Evolutionary conservation across 1,140 invertebrate genomes (phyloP).

Genomic region (Caenorhabditis latens): DNA sequence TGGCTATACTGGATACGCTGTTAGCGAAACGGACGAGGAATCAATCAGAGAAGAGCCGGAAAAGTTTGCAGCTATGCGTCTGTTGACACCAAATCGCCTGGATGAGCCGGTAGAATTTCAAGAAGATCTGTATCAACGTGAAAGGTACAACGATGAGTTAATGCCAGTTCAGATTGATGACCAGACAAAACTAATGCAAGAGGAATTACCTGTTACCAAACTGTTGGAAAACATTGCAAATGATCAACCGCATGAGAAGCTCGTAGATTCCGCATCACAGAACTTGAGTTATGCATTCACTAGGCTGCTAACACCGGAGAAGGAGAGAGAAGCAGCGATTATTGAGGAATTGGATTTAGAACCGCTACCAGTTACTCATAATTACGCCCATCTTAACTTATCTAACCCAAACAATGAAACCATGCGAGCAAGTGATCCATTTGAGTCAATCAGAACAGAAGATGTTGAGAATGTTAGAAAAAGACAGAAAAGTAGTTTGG

Average conservation of each 20-base stretch:
- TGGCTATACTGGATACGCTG: background rate
- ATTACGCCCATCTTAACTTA: background rate
- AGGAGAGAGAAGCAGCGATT: background rate
- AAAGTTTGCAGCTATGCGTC: background rate
- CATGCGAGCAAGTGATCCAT: background rate
- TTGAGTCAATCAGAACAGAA: background rate
- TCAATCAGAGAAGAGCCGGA: background rate
- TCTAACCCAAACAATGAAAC: background rate
- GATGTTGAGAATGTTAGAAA: background rate
- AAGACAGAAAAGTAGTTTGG: conserved; percentile 20
- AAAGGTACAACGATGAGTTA: background rate
- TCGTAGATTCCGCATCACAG: too few relatives aligned
- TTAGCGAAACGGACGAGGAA: background rate
- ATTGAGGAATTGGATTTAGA: conserved; percentile 1
- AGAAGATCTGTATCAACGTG: background rate
- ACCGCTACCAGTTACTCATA: background rate
- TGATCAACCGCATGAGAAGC: too few relatives aligned
- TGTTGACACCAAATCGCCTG: background rate
- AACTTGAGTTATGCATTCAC: too few relatives aligned
- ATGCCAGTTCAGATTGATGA: too few relatives aligned
- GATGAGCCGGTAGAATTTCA: too few relatives aligned
- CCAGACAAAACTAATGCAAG: too few relatives aligned
- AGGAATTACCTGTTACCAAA: too few relatives aligned
- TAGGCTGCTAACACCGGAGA: background rate
- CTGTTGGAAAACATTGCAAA: too few relatives aligned